These are phyloP conservation scores for Notechis scutatus DNA, from an alignment of 2,113 vertebrate species.

Conservation along the genomic window DNA sequence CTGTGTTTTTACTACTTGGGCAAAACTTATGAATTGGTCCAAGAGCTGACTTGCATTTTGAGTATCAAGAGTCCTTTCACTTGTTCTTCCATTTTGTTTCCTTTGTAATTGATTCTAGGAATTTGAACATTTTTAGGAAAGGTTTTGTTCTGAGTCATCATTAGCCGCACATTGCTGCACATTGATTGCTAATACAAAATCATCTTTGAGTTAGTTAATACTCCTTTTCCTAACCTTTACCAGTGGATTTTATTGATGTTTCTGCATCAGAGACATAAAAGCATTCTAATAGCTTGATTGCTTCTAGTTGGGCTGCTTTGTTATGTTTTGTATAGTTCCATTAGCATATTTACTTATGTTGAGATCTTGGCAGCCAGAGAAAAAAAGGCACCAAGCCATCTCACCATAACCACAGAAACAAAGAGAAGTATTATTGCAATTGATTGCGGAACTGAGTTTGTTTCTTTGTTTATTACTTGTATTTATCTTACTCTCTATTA, in stretches of 20 bases:
- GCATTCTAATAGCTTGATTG: constrained; percentile 2
- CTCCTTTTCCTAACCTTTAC: neutral
- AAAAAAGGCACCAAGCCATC: neutral
- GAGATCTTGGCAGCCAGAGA: constrained; percentile 3
- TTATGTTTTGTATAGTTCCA: constrained; percentile 3
- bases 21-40: neutral
- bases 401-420: neutral
- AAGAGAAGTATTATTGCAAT: neutral
- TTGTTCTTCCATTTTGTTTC: neutral
- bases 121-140: neutral
- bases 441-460: neutral
- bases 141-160: neutral
- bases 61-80: neutral
- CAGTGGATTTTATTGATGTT: neutral
- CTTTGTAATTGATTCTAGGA: neutral
- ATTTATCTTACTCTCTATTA: neutral
- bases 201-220: neutral
- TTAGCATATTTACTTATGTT: neutral
- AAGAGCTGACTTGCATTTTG: neutral
- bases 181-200: neutral
- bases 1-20: neutral
- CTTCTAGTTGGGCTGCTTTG: neutral
- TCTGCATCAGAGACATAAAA: neutral
- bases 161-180: no score
- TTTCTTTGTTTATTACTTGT: neutral